Base-by-base conservation (phyloP, 2,888 invertebrate genomes). In the Tethea ocularis region DNA sequence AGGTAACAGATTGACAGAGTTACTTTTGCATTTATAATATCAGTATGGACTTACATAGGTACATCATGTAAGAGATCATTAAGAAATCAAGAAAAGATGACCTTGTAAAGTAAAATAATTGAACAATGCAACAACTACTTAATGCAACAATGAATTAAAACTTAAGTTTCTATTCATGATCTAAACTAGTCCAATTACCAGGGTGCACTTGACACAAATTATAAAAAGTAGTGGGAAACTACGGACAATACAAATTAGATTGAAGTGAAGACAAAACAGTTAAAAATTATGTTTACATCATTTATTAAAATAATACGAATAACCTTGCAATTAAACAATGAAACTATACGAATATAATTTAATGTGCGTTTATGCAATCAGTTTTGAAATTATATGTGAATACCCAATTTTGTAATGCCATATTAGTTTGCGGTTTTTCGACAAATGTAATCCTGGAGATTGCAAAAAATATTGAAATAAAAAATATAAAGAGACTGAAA, bases 171-270 rank as follows among this genome's bases (percentile, higher is more conserved):
- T 78, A 81, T 78, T 83, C 71, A 78, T 78, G 83, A 83, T 81
- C 82, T 78, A 77, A 69, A 75, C 68, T 71, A 75, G 73, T 72
- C 73, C 80, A 83, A 84, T 87, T 84, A 85, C 73, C 69, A 62
- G 60, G 68, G 66, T 81, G 89, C 86, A 89, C 91, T 91, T 91
- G 90, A 90, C 89, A 89, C 78, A 69, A 80, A 86, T 89, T 79
- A 74, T 72, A 78, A 72, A 73, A 78, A 71, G 63, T 74, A 84
- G 84, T 90, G 88, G 83, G 89, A 89, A 89, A 76, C 72, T 77
- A 81, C 75, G 69, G 80, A 89, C 89, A 89, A 87, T 88, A 77
- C 75, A 60, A 58, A 59, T 61, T 61, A 67, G 33, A 33, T 13
- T 33, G 13, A 24, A 11, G 46, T 46, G 46, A 17, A 20, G 20